Conservation (phyloP, 2,888 invertebrate genomes). For the Phanerotoma sp. region DNA sequence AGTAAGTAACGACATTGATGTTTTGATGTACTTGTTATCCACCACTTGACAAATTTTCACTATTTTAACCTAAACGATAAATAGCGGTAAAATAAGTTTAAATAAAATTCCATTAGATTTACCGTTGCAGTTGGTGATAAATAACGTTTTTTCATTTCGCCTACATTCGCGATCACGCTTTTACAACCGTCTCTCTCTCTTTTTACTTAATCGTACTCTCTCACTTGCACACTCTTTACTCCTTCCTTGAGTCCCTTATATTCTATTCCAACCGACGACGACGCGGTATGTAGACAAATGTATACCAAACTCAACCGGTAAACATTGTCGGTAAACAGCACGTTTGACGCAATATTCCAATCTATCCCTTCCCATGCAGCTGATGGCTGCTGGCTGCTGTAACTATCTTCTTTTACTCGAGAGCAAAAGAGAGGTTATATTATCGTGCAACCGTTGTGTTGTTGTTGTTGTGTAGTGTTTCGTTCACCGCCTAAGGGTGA, state of each 20-base stretch:
- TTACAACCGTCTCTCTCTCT: too few relatives aligned
- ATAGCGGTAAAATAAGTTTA: conserved; percentile 6
- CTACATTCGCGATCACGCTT: conserved; percentile 36
- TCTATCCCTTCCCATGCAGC: conserved; percentile 11
- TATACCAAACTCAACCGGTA: conserved; percentile 11
- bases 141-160: conserved; percentile 46
- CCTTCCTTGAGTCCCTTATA: conserved; percentile 26
- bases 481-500: too few relatives aligned
- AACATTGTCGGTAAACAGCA: conserved; percentile 11
- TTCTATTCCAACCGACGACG: too few relatives aligned
- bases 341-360: neutral
- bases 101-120: conserved; percentile 24
- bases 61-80: neutral
- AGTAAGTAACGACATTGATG: conserved; percentile 2
- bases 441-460: conserved; percentile 11
- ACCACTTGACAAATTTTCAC: conserved; percentile 4
- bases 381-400: conserved; percentile 15
- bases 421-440: too few relatives aligned
- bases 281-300: conserved; percentile 7
- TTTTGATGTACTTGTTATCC: too few relatives aligned
- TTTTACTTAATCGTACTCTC: too few relatives aligned
- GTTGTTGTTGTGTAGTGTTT: too few relatives aligned
- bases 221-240: conserved; percentile 36
- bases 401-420: conserved; percentile 12
- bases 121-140: conserved; percentile 37